Evolutionary conservation across 2,113 vertebrate species (phyloP), one percentile per base, ranked within the genome.

Genomic region (Nothocercus nigrocapillus): DNA sequence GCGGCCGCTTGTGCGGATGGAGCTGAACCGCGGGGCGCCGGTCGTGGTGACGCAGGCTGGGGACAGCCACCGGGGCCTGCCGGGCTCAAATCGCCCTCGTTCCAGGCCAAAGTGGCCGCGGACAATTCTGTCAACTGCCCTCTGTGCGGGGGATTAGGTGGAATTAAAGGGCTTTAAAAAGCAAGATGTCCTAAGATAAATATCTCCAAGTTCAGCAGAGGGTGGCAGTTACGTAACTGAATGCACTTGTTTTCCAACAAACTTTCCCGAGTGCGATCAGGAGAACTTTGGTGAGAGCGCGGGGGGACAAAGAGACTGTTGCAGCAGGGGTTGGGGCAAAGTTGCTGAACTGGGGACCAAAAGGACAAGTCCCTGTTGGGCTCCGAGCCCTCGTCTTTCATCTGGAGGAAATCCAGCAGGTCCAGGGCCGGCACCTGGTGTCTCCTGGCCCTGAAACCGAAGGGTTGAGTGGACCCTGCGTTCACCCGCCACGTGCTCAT

Each of bases 161-260:
- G 90, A 89, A 97, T 97, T 97, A 96, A 90, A 94, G 94, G 81
- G 90, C 79, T 92, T 97, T 91, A 54, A 64, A 96, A 86, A 38
- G 93, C 96, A 97, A 96, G 97, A 95, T 97, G 95, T 93, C 93
- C 97, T 81, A 78, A 95, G 90, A 96, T 91, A 92, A 92, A 76
- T 51, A 92, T 91, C 93, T 94, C 79, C 79, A 59, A 70, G 88
- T 92, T 93, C 88, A 92, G 88, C 79, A 84, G 24, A 11, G 76
- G 86, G 88, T 81, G 90, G 68, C 78, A 5, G 68, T 96, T 94
- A 88, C 5, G 20, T 94, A 96, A 96, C 83, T 0, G 7, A 40
- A 20, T 0, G 2, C 54, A 1, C 78, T 88, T 70, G 49, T 74
- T 82, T 88, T 62, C 59, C 69, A 10, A 45, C 8, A 7, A 4